These are phyloP conservation scores for Trichonephila clavata DNA, from an alignment of 1,140 invertebrate species.

Conservation along the genomic window DNA sequence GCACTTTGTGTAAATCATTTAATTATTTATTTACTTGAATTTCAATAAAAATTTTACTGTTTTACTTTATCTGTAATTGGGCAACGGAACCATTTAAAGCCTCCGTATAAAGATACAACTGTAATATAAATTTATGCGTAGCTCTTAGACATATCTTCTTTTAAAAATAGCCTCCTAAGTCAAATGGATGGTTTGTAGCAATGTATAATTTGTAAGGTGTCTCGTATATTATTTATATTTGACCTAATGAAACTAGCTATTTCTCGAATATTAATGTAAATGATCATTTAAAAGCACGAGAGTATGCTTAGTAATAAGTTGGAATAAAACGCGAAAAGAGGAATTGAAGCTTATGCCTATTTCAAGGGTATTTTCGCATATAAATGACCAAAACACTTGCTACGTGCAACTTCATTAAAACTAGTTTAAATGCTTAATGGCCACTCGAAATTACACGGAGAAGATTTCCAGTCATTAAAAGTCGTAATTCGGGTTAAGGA, in stretches of 20 bases:
- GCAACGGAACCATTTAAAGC: no score
- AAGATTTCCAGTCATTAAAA: slow-evolving; percentile 28
- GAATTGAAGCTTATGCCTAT: background rate
- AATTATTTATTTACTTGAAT: no score
- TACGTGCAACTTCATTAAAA: slow-evolving; percentile 23
- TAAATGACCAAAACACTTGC: slow-evolving; percentile 7
- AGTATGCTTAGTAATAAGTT: background rate
- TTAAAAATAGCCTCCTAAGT: background rate
- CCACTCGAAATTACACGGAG: slow-evolving; percentile 18
- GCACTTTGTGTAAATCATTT: no score
- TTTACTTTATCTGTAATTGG: no score
- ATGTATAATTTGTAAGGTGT: background rate
- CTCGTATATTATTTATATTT: background rate
- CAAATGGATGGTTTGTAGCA: background rate
- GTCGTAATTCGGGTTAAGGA: slow-evolving; percentile 3
- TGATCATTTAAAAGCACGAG: background rate
- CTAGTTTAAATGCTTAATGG: slow-evolving; percentile 31
- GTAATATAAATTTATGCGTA: background rate
- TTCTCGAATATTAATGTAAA: background rate
- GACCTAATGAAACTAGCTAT: background rate
- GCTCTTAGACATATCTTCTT: background rate
- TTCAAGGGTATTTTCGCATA: background rate
- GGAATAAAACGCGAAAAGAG: background rate
- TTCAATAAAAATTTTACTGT: no score
- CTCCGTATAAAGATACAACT: no score